Evolutionary conservation across 2,113 vertebrate genomes (phyloP), one percentile per base, ranked within the genome.

Genomic region (Melanerpes formicivorus): DNA sequence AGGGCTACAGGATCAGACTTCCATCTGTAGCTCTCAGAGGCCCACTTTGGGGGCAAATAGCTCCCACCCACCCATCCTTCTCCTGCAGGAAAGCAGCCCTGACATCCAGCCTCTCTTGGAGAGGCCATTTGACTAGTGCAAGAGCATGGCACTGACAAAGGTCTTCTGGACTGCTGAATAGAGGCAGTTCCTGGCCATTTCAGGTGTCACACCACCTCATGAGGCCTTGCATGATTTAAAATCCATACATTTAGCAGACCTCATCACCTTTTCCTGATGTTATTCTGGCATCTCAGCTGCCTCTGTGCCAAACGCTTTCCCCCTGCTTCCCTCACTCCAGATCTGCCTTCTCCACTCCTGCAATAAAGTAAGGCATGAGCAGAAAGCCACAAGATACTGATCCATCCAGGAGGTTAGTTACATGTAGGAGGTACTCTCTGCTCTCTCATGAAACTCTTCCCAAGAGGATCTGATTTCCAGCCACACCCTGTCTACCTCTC

Each of bases 381-480:
- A 96, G 91, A 96, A 96, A 96, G 96, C 96, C 95, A 96, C 93
- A 92, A 96, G 96, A 96, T 93, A 93, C 87, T 25, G 62, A 96
- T 96, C 95, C 94, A 92, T 95, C 91, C 89, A 92, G 95, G 95
- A 96, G 94, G 94, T 96, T 96, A 95, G 91, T 92, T 96, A 72
- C 84, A 96, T 94, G 96, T 96, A 87, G 94, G 95, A 96, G 93
- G 94, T 93, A 78, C 93, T 96, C 93, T 91, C 84, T 48, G 55
- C 95, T 96, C 95, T 95, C 96, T 96, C 94, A 96, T 96, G 96
- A 96, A 90, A 95, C 93, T 95, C 95, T 96, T 96, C 93, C 96
- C 95, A 95, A 96, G 95, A 96, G 91, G 93, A 96, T 96, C 95
- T 96, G 93, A 96, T 96, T 96, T 96, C 96, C 94, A 95, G 6